These are phyloP conservation scores for Salmo trutta DNA, from an alignment of 2,797 vertebrate genomes.

Conservation along the genomic window DNA sequence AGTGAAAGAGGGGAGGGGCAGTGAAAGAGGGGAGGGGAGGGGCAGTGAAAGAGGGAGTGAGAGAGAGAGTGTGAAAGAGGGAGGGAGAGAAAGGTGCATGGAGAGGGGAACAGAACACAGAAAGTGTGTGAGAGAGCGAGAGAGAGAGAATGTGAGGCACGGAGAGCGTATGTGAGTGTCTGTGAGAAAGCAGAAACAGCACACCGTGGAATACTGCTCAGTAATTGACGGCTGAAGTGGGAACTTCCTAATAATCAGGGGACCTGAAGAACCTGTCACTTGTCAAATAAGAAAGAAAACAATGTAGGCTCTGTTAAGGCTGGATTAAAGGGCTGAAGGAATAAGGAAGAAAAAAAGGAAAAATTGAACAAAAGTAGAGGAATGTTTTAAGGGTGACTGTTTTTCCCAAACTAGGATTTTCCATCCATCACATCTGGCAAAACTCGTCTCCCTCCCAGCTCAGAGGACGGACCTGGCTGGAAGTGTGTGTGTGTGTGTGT, in stretches of 20 bases:
- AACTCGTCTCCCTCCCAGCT: neutral
- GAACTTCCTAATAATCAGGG: neutral
- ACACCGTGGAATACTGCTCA: neutral
- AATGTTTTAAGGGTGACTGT: neutral
- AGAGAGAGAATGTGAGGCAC: neutral
- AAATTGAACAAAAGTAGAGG: neutral
- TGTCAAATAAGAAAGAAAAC: neutral
- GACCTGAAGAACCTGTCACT: neutral
- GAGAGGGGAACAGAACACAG: neutral
- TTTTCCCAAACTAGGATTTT: conserved; percentile 1
- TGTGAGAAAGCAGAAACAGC: neutral
- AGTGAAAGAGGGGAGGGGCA: too few relatives aligned
- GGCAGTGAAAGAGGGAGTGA: neutral
- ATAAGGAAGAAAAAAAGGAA: neutral
- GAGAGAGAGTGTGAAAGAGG: neutral
- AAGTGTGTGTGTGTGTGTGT: neutral
- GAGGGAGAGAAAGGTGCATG: neutral
- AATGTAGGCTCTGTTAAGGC: neutral
- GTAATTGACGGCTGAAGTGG: neutral
- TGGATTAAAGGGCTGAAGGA: neutral
- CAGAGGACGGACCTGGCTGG: neutral
- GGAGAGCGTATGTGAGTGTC: neutral
- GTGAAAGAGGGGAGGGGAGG: too few relatives aligned
- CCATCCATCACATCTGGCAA: neutral
- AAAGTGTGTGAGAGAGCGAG: neutral